Evolutionary conservation across 2,113 vertebrate species (phyloP).

Genomic region (Perca schrenkii): DNA sequence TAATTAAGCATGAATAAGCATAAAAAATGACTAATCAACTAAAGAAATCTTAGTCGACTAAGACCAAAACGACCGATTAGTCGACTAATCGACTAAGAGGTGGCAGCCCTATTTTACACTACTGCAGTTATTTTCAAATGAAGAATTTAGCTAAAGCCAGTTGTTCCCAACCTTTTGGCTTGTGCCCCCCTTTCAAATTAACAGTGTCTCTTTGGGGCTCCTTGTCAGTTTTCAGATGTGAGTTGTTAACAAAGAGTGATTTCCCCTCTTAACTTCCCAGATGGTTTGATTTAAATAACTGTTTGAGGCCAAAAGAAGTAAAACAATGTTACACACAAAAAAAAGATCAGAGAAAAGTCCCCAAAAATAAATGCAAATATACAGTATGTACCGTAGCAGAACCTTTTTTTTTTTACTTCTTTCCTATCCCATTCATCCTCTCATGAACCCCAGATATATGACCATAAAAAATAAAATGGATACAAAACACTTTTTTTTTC

Average conservation of each 20-base stretch:
- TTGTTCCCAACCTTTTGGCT: background rate
- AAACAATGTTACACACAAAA: background rate
- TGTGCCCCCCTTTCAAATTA: background rate
- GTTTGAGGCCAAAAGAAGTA: background rate
- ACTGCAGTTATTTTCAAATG: background rate
- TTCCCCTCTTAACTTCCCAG: background rate
- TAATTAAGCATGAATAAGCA: no score
- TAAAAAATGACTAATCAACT: no score
- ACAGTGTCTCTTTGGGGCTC: background rate
- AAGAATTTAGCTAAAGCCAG: background rate
- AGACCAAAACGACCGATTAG: no score
- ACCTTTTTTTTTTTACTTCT: background rate
- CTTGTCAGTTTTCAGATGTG: background rate
- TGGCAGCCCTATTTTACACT: no score
- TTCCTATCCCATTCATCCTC: background rate
- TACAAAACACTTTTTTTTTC: no score
- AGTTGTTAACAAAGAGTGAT: background rate
- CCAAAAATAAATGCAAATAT: background rate
- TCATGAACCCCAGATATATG: background rate
- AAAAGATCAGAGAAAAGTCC: constrained; percentile 2
- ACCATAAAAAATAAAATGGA: no score
- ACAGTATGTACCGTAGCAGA: background rate
- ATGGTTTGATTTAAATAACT: background rate
- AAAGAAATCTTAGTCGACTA: no score
- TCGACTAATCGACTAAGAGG: no score